Conservation (phyloP, 2,888 invertebrate genomes). For the Leptopilina syphax region DNA sequence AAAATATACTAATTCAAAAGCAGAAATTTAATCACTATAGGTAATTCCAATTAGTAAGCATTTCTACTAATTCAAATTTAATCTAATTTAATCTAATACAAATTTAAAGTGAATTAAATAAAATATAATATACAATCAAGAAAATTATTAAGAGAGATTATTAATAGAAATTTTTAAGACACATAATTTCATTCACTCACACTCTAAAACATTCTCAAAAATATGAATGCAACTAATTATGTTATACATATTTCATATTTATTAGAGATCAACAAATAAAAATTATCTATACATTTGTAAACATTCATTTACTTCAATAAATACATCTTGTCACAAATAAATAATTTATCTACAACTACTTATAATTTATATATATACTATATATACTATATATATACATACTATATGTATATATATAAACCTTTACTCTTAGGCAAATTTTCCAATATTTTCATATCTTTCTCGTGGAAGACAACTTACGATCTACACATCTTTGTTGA, state of each 20-base stretch:
- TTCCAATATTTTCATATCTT: conserved; percentile 24
- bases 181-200: too few species aligned
- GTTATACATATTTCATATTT: conserved; percentile 23
- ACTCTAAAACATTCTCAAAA: too few species aligned
- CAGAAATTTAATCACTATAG: too few species aligned
- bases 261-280: conserved; percentile 32
- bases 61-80: too few species aligned
- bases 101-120: too few species aligned
- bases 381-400: too few species aligned
- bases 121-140: too few species aligned
- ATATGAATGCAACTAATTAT: neutral
- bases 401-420: neutral
- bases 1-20: too few species aligned
- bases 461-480: conserved; percentile 38
- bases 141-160: neutral
- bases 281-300: conserved; percentile 39
- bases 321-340: conserved; percentile 31
- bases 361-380: neutral
- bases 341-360: conserved; percentile 22
- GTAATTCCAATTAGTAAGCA: too few species aligned
- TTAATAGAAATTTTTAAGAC: neutral
- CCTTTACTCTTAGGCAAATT: conserved; percentile 32
- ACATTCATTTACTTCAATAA: conserved; percentile 38
- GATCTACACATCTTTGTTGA: conserved; percentile 36
- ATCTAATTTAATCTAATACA: too few species aligned